These are phyloP conservation scores for rabbit (Oryctolagus cuniculus) DNA, from an alignment of 2,113 vertebrate genomes.

Conservation along the genomic window DNA sequence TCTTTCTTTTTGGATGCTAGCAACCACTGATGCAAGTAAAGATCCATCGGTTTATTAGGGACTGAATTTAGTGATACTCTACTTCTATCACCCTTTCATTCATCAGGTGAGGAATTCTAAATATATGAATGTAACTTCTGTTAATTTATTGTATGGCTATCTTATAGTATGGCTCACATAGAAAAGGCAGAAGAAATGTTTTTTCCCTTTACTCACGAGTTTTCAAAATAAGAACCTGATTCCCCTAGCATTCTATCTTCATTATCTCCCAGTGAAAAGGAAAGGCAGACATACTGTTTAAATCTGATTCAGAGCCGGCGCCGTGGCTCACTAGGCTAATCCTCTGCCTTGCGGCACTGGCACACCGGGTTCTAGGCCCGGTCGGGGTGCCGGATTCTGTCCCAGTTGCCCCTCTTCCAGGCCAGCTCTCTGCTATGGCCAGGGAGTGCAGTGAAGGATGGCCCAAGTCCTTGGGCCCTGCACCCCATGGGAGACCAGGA, in stretches of 20 bases:
- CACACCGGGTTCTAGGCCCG: no score
- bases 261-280: neutral
- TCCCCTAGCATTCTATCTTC: neutral
- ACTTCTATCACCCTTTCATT: conserved; percentile 20
- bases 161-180: neutral
- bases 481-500: no score
- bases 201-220: neutral
- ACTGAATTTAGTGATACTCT: neutral
- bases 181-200: conserved; percentile 3
- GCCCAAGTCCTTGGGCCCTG: no score
- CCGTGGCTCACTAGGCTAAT: no score
- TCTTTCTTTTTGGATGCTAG: neutral
- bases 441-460: no score
- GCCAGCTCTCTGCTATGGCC: no score
- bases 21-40: fast-evolving
- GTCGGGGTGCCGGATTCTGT: no score
- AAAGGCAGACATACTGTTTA: neutral
- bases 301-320: conserved; percentile 11
- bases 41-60: neutral
- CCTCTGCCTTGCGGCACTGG: no score
- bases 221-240: conserved; percentile 26
- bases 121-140: neutral
- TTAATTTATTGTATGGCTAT: neutral
- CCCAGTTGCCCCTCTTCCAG: no score
- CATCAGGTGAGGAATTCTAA: neutral